phyloP scores from a whole-genome alignment of 2,888 invertebrate species.

The Heteromyza rotundicornis region DNA sequence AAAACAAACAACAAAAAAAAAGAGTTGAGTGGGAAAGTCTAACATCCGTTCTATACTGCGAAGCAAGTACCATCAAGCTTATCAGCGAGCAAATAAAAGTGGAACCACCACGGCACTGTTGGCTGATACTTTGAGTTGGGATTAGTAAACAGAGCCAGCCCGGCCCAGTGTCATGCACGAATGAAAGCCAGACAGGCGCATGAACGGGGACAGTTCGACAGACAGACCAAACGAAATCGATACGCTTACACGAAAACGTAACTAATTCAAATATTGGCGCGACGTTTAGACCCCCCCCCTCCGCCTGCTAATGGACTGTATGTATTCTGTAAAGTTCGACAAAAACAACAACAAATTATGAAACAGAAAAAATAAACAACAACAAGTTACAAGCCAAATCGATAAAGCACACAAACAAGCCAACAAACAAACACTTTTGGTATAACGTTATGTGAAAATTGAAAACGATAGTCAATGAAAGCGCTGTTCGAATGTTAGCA shows the following conservation, averaged over 20 bases:
- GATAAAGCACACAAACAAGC: not conserved
- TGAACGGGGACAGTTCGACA: not conserved
- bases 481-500: not conserved
- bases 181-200: slow-evolving; percentile 7
- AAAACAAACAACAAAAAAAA: no score
- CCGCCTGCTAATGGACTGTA: no score
- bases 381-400: not conserved
- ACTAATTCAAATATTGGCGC: not conserved
- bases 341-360: not conserved
- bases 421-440: not conserved
- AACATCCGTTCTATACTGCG: not conserved
- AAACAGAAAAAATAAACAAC: slow-evolving; percentile 16
- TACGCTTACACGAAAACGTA: slow-evolving; percentile 1
- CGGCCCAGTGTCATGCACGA: not conserved
- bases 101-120: not conserved
- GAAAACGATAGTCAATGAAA: not conserved
- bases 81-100: not conserved
- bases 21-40: not conserved
- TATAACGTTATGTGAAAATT: not conserved
- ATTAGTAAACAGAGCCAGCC: not conserved
- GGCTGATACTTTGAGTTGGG: not conserved
- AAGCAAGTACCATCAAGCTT: not conserved
- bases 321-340: not conserved
- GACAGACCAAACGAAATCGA: not conserved
- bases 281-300: not conserved